Evolutionary conservation across 2,888 invertebrate species (phyloP).

Genomic region (Endomychus coccineus): DNA sequence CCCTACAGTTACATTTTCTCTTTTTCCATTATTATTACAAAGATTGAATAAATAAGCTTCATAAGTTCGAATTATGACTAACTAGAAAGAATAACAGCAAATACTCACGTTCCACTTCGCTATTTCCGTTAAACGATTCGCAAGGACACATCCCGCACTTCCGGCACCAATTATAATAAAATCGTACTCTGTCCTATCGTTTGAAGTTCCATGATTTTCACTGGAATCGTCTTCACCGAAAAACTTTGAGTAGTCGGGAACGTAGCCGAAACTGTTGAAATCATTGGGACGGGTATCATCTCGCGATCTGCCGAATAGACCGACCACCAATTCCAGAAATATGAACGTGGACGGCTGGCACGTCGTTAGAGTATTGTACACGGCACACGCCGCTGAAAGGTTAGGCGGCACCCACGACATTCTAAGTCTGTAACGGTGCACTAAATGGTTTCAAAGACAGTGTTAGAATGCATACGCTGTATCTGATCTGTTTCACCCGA

Average conservation of each 20-base stretch:
- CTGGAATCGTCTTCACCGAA: conserved; percentile 4
- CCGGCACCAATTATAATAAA: conserved; percentile 61
- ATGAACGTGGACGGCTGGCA: conserved; percentile 53
- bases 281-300: conserved; percentile 37
- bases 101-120: conserved; percentile 52
- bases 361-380: conserved; percentile 49
- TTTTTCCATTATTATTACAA: no score
- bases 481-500: no score
- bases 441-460: no score
- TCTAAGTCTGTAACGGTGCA: no score
- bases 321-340: conserved; percentile 52
- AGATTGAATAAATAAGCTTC: no score
- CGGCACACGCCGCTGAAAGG: conserved; percentile 48
- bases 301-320: conserved; percentile 50
- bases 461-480: no score
- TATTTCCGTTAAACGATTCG: conserved; percentile 56
- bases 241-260: conserved; percentile 6
- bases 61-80: no score
- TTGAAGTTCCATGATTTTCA: conserved; percentile 8
- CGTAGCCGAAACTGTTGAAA: conserved; percentile 1
- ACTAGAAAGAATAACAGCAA: no score
- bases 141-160: conserved; percentile 61
- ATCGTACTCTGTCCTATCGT: conserved; percentile 40
- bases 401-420: conserved; percentile 53
- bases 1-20: no score